Conservation (phyloP, 2,888 invertebrate genomes). For the Apantesis nais region DNA sequence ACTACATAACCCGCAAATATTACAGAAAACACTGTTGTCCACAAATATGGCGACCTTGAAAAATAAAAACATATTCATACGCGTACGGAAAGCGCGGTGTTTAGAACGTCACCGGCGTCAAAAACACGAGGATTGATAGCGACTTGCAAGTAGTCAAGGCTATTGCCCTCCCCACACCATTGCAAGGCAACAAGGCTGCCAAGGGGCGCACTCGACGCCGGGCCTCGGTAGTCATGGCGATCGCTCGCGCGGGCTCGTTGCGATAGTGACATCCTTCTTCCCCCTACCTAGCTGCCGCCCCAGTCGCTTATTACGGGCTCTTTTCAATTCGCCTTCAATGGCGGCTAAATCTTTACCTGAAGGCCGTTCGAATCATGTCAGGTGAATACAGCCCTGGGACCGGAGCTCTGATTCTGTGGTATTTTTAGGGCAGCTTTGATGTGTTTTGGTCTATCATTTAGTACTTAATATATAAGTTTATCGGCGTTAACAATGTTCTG, state of each 20-base stretch:
- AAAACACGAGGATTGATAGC: slow-evolving; percentile 73
- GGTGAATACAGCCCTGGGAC: slow-evolving; percentile 51
- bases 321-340: slow-evolving; percentile 80
- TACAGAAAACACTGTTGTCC: not conserved
- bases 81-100: slow-evolving; percentile 68
- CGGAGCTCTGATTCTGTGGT: slow-evolving; percentile 49
- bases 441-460: slow-evolving; percentile 11
- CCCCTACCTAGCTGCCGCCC: slow-evolving; percentile 43
- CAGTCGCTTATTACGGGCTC: slow-evolving; percentile 71
- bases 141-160: slow-evolving; percentile 73
- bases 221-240: slow-evolving; percentile 75
- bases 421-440: slow-evolving; percentile 37
- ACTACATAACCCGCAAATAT: not conserved
- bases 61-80: slow-evolving; percentile 52
- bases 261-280: slow-evolving; percentile 75
- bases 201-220: slow-evolving; percentile 80
- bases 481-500: not conserved
- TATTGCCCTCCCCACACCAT: slow-evolving; percentile 85
- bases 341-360: slow-evolving; percentile 77
- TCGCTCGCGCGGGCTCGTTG: slow-evolving; percentile 74
- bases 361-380: slow-evolving; percentile 66
- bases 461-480: slow-evolving; percentile 4
- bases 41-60: slow-evolving; percentile 68
- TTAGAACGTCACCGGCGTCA: slow-evolving; percentile 59
- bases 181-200: slow-evolving; percentile 78